Evolutionary conservation across 2,888 invertebrate genomes (phyloP), one percentile per base, ranked within the genome.

Genomic region (Maniola hyperantus): DNA sequence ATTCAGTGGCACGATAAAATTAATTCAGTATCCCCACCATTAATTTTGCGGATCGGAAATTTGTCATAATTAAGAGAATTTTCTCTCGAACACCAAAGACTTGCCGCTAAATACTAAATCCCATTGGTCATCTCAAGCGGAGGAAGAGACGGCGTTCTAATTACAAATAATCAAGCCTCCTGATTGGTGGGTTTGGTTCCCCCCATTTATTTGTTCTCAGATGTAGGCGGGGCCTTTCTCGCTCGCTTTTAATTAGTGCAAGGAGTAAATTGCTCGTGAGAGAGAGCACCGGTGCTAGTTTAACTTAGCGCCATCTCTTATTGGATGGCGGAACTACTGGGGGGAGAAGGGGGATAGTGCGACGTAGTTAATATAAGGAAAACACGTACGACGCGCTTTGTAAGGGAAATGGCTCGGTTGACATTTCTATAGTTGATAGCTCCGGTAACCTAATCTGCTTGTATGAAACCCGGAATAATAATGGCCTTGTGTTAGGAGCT

Each of bases 211-310:
- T 92, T 92, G 92, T 92, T 92, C 91, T 92, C 85, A 77, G 80
- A 76, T 72, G 82, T 81, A 82, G 91, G 91, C 91, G 92, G 85
- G 89, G 90, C 81, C 75, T 80, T 74, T 86, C 89, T 87, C 87
- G 87, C 89, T 89, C 90, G 84, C 89, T 93, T 93, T 93, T 93
- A 93, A 93, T 93, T 93, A 93, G 92, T 91, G 89, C 86, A 90
- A 92, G 91, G 92, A 92, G 92, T 92, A 93, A 93, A 93, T 93
- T 93, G 93, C 84, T 89, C 82, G 89, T 79, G 89, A 87, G 88
- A 87, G 92, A 90, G 89, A 82, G 81, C 84, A 84, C 83, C 74
- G 74, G 76, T 73, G 73, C 75, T 89, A 89, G 89, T 88, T 88
- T 84, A 78, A 79, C 78, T 78, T 78, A 82, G 80, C 90, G 89